These are phyloP conservation scores for Pachypeltis micranthus DNA, from an alignment of 1,140 invertebrate genomes.

Conservation along the genomic window DNA sequence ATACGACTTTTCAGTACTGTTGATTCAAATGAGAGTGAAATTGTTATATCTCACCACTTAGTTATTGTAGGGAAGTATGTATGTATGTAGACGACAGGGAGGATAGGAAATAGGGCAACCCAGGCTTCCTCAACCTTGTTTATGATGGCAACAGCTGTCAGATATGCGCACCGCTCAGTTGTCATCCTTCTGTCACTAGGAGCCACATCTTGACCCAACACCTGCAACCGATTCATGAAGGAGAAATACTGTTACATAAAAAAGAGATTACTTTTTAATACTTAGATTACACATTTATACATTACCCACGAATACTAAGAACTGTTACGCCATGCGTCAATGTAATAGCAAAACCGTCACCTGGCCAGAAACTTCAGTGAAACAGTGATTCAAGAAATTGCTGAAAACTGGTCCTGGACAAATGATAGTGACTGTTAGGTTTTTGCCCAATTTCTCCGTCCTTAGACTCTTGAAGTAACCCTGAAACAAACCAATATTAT, in stretches of 20 bases:
- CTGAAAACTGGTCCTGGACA: slow-evolving; percentile 67
- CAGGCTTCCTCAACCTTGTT: slow-evolving; percentile 65
- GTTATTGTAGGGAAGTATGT: slow-evolving; percentile 51
- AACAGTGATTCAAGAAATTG: slow-evolving; percentile 55
- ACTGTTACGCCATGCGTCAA: too few species aligned
- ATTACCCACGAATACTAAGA: too few species aligned
- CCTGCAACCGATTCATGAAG: slow-evolving; percentile 33
- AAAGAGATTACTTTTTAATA: too few species aligned
- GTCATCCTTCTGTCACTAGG: slow-evolving; percentile 48
- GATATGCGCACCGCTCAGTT: slow-evolving; percentile 54
- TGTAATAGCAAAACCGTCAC: too few species aligned
- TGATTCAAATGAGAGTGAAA: slow-evolving; percentile 16
- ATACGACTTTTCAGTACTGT: slow-evolving; percentile 14
- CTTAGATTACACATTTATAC: too few species aligned
- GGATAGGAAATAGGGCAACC: slow-evolving; percentile 52
- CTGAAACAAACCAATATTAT: too few species aligned
- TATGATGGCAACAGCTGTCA: slow-evolving; percentile 60
- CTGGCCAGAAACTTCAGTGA: slow-evolving; percentile 49
- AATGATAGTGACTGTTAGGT: slow-evolving; percentile 54
- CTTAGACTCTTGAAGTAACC: slow-evolving; percentile 56
- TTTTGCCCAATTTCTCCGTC: slow-evolving; percentile 45
- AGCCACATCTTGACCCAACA: slow-evolving; percentile 40
- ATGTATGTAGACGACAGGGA: slow-evolving; percentile 48
- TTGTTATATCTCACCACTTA: slow-evolving; percentile 41
- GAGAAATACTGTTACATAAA: background rate